phyloP scores from a whole-genome alignment of 1,140 invertebrate genomes.

The Drosophila chauvacae region DNA sequence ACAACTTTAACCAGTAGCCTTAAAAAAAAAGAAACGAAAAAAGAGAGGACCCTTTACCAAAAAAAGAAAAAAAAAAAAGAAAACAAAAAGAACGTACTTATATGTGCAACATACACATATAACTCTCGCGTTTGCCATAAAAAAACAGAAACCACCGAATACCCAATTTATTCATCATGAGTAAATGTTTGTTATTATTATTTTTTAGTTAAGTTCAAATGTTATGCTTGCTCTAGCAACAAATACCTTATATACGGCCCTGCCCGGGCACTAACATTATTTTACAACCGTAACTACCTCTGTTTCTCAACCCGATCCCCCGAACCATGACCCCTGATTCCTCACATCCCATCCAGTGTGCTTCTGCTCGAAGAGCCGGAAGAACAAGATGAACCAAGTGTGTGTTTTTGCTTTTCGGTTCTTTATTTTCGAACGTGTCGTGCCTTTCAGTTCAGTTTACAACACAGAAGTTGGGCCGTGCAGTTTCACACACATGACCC shows the following conservation, averaged over 20 bases:
- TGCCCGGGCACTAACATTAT: constrained; percentile 44
- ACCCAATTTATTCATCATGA: constrained; percentile 56
- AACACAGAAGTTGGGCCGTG: constrained; percentile 51
- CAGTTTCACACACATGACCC: constrained; percentile 33
- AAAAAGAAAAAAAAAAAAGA: constrained; percentile 26
- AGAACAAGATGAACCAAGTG: constrained; percentile 59
- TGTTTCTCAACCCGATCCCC: constrained; percentile 29
- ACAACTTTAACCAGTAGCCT: constrained; percentile 55
- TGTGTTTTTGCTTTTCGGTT: constrained; percentile 56
- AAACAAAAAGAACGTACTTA: constrained; percentile 14
- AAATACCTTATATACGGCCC: constrained; percentile 55
- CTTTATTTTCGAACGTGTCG: constrained; percentile 36
- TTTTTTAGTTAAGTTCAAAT: constrained; percentile 49
- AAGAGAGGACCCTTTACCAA: constrained; percentile 80
- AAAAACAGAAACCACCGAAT: constrained; percentile 50
- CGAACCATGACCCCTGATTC: constrained; percentile 1
- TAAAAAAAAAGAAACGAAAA: constrained; percentile 49
- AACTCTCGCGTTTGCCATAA: constrained; percentile 59
- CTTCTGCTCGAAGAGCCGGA: constrained; percentile 47
- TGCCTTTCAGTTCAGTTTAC: constrained; percentile 49
- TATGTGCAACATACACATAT: constrained; percentile 43
- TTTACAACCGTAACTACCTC: constrained; percentile 40
- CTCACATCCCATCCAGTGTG: constrained; percentile 14
- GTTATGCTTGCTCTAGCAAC: constrained; percentile 74
- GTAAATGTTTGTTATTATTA: constrained; percentile 56